These are phyloP conservation scores for Tyrannus savana DNA, from an alignment of 2,113 vertebrate species.

Conservation along the genomic window DNA sequence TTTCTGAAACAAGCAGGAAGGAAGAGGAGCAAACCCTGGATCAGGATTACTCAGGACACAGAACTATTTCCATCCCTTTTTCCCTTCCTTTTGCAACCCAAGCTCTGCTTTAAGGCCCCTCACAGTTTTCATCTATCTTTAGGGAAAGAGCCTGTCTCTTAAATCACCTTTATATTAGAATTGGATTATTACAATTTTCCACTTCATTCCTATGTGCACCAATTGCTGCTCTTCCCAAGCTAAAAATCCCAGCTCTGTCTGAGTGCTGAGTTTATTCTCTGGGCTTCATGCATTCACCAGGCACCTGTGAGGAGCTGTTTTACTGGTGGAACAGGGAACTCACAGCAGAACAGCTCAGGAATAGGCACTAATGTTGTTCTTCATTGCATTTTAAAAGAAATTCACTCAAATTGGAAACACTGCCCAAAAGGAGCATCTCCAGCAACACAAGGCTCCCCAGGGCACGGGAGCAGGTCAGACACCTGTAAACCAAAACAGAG, in stretches of 20 bases:
- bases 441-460: accelerated
- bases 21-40: background rate
- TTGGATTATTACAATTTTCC: background rate
- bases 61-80: background rate
- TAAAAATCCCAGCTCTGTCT: background rate
- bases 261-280: background rate
- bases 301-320: background rate
- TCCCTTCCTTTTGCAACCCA: background rate
- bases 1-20: background rate
- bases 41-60: accelerated
- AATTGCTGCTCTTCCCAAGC: background rate
- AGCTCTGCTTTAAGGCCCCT: background rate
- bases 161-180: background rate
- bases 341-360: background rate
- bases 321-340: background rate
- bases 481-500: background rate
- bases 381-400: background rate
- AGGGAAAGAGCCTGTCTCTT: background rate
- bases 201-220: background rate
- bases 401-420: background rate
- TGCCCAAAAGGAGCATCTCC: accelerated
- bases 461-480: background rate
- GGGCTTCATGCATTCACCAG: background rate
- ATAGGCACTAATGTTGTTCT: background rate
- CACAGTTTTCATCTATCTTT: background rate